Evolutionary conservation across 2,888 invertebrate genomes (phyloP), one percentile per base, ranked within the genome.

Genomic region (Aspidiotus rigidus): DNA sequence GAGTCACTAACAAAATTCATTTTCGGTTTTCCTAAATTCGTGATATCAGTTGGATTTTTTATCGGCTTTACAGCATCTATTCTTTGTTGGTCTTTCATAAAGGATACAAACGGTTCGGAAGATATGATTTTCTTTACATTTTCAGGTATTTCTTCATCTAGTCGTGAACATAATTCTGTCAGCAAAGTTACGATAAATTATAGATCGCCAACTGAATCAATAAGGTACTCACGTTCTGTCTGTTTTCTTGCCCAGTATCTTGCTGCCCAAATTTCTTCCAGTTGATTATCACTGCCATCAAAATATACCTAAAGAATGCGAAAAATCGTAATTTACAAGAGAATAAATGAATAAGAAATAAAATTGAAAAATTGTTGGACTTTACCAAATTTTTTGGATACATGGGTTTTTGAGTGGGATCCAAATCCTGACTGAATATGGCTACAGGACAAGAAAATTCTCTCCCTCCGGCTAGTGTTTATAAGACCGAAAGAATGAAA

Each of bases 381-480:
- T 67, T 64, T 60, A 83, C 85, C 79, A 83, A 80, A 73, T 82
- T 77, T 76, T 88, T 87, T 75, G 85, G 84, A 77, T 88, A 89
- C 83, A 85, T 86, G 59, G 84, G 80, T 73, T 82, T 81, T 77
- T 83, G 83, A 2, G 80, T 81, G 57, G 83, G 80, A 76, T 86
- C 84, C 60, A 80, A 79, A 49, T 84, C 83, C 74, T 86, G 86
- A 44, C 49, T 49, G 76, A 84, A 84, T 76, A 83, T 81, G 75
- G 81, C 82, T 49, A 85, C 77, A 74, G 81, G 80, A 73, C 82
- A 81, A 5, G 28, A 28, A 28, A 28, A 28, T 28, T 28, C 28
- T 28, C 5, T 28, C 1, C 28, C 28, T 28, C 28, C 28, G 28
- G 28, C 28, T 28, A 5, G 2, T 28, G 28, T 3, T 28, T 5